These are phyloP conservation scores for Ginglymostoma cirratum DNA, from an alignment of 2,113 vertebrate genomes.

Conservation along the genomic window DNA sequence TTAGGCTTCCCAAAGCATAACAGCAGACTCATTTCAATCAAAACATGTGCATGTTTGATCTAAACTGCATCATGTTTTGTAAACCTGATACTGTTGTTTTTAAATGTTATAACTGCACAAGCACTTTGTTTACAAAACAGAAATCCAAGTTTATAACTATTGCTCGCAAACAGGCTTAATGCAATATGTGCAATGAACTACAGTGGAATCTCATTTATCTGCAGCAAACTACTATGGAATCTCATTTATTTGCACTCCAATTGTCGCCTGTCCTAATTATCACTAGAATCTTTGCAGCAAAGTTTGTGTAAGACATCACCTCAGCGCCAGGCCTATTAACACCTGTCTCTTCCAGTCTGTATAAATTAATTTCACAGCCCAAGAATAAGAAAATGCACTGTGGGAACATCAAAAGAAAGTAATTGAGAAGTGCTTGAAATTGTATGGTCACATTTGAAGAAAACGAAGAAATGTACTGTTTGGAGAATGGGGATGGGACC, in stretches of 20 bases:
- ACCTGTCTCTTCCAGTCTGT: background rate
- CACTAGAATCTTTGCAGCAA: background rate
- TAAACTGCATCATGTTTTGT: background rate
- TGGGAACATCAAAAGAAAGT: background rate
- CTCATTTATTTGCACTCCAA: background rate
- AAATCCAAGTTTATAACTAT: background rate
- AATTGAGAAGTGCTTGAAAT: background rate
- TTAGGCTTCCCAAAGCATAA: background rate
- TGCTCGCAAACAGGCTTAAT: background rate
- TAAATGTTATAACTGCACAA: background rate
- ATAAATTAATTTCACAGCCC: background rate
- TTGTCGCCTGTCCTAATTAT: background rate
- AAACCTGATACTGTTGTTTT: background rate
- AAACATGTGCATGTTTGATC: background rate
- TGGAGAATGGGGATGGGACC: background rate
- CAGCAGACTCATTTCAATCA: background rate
- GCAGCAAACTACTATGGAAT: background rate
- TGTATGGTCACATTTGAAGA: background rate
- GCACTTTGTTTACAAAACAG: slow-evolving; percentile 1
- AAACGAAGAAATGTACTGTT: background rate
- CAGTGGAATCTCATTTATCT: background rate
- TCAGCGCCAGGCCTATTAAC: background rate
- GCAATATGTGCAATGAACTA: background rate
- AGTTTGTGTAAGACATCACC: background rate
- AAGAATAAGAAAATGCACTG: background rate